Conservation (phyloP, 35 echinoderm and acorn worm genomes). For the Heliocidaris tuberculata region DNA sequence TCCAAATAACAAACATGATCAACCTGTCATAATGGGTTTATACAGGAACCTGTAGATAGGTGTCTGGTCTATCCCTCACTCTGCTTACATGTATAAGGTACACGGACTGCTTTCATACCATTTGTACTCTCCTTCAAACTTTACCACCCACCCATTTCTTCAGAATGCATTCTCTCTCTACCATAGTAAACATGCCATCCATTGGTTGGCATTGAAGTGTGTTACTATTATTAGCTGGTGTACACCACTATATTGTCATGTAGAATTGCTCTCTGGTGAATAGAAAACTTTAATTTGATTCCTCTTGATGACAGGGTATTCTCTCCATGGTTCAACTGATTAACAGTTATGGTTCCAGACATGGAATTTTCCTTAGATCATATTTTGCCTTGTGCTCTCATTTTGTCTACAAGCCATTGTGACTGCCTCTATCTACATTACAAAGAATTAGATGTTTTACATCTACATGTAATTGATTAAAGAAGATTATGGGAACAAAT, state of each 20-base stretch:
- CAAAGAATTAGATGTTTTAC: no score
- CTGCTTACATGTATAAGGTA: background rate
- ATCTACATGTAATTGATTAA: no score
- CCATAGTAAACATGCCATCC: background rate
- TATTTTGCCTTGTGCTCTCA: no score
- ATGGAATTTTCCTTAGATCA: no score
- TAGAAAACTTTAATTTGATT: background rate
- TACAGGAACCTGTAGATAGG: background rate
- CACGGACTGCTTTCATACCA: background rate
- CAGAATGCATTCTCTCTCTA: background rate
- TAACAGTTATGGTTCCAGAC: no score
- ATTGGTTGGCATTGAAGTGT: background rate
- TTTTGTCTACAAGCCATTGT: no score
- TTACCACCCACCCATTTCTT: background rate
- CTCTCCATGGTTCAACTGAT: no score
- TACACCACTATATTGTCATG: background rate
- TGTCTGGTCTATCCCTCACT: background rate
- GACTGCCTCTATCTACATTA: no score
- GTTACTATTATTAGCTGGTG: background rate
- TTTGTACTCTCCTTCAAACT: background rate
- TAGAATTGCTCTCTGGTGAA: background rate
- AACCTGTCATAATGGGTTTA: background rate
- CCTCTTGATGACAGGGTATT: background rate
- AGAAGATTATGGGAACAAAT: no score
- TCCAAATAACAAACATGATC: background rate